These are phyloP conservation scores for Rhinolophus sinicus DNA, from an alignment of 2,113 vertebrate genomes.

Conservation along the genomic window DNA sequence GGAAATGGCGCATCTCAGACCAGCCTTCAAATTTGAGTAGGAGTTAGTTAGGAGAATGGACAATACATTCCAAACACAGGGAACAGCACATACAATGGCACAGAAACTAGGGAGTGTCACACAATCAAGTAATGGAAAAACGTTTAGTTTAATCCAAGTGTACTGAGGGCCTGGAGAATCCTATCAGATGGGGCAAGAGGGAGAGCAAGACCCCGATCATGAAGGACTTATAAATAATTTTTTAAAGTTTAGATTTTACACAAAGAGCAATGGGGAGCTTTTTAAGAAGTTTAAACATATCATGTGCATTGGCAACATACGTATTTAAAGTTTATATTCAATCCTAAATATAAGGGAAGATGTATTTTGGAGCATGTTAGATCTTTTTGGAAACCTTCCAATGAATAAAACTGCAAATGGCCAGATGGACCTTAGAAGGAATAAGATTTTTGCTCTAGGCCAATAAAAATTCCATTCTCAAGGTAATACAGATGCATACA, in stretches of 20 bases:
- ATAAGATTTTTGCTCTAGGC: slow-evolving; percentile 11
- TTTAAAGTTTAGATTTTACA: not conserved
- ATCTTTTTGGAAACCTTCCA: not conserved
- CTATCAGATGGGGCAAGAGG: not conserved
- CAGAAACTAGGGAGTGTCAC: not conserved
- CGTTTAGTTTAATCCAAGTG: not conserved
- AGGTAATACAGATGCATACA: not conserved
- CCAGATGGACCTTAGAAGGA: slow-evolving; percentile 26
- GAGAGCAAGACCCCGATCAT: not conserved
- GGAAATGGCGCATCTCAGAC: not conserved
- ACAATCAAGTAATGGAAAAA: not conserved
- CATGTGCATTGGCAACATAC: not conserved
- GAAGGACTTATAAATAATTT: not conserved
- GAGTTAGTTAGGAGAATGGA: not conserved
- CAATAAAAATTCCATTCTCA: not conserved
- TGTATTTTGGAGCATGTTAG: not conserved
- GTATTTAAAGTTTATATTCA: not conserved
- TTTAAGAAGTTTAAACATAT: not conserved
- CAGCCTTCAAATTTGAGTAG: not conserved
- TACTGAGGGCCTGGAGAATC: not conserved
- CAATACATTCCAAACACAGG: not conserved
- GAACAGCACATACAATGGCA: not conserved
- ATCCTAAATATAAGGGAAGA: not conserved
- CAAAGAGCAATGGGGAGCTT: not conserved
- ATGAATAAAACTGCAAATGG: not conserved